A percentile compares a stretch with the other conserved stretches of the same genome.
Conservation (phyloP, 2,113 vertebrate species). For the Ailurus styani region DNA sequence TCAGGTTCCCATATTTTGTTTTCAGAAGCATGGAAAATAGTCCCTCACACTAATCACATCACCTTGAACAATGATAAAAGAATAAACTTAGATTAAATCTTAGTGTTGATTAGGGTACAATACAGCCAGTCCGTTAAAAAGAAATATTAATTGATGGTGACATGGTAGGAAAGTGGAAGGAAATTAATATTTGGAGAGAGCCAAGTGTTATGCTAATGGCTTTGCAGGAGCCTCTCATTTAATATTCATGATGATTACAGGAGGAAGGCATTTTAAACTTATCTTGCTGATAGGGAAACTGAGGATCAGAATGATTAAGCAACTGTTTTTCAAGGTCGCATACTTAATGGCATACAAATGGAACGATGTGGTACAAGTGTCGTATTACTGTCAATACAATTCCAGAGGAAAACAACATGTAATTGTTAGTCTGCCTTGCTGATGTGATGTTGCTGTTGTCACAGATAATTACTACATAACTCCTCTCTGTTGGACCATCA, state of each 20-base stretch:
- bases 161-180: conserved; percentile 51
- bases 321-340: background rate
- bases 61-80: conserved; percentile 47
- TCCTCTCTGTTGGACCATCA: conserved; percentile 67
- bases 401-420: conserved; percentile 28
- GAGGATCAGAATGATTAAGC: background rate
- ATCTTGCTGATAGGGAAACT: background rate
- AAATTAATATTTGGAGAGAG: conserved; percentile 62
- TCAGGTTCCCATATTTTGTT: background rate
- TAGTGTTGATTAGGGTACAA: conserved; percentile 62
- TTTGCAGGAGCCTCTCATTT: background rate
- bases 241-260: conserved; percentile 45
- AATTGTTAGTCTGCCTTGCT: background rate
- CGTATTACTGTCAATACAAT: conserved; percentile 52
- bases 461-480: conserved; percentile 64
- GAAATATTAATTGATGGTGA: conserved; percentile 64
- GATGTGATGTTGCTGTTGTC: conserved; percentile 37
- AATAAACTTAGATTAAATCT: conserved; percentile 59
- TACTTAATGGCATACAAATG: background rate
- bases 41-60: conserved; percentile 4
- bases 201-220: conserved; percentile 45
- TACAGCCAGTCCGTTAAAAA: conserved; percentile 24
- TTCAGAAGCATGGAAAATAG: background rate
- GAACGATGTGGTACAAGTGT: background rate
- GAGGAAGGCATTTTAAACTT: background rate